These are phyloP conservation scores for Pollenia amentaria DNA, from an alignment of 2,888 invertebrate genomes.

Conservation along the genomic window DNA sequence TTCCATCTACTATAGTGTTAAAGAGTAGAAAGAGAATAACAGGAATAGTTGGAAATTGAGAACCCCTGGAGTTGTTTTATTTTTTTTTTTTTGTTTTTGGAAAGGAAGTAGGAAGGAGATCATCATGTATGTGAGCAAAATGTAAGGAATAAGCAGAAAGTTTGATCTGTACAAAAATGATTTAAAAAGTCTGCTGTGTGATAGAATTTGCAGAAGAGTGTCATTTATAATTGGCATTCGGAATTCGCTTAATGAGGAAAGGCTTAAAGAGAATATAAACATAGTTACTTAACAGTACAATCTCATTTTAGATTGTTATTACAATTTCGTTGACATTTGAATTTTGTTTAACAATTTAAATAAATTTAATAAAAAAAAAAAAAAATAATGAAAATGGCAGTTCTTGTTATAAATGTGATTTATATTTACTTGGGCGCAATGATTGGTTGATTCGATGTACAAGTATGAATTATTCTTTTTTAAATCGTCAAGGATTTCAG, in stretches of 20 bases:
- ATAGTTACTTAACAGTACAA: constrained; percentile 54
- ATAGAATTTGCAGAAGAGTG: background rate
- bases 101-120: constrained; percentile 33
- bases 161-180: background rate
- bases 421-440: constrained; percentile 42
- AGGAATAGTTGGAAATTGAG: no score
- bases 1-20: background rate
- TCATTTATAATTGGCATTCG: background rate
- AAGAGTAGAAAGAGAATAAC: background rate
- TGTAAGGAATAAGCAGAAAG: background rate
- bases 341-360: constrained; percentile 15
- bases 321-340: background rate
- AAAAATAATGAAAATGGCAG: constrained; percentile 36
- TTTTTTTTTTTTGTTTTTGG: background rate
- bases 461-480: background rate
- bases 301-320: constrained; percentile 26
- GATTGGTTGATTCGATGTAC: constrained; percentile 32
- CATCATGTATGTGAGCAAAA: background rate
- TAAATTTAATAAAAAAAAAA: constrained; percentile 30
- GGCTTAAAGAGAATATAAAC: constrained; percentile 48
- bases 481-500: constrained; percentile 17
- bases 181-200: background rate
- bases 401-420: constrained; percentile 39
- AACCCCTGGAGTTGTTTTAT: no score
- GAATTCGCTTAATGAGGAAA: constrained; percentile 20